Conservation (phyloP, 1,140 invertebrate species). For the Panagrolaimus sp. region DNA sequence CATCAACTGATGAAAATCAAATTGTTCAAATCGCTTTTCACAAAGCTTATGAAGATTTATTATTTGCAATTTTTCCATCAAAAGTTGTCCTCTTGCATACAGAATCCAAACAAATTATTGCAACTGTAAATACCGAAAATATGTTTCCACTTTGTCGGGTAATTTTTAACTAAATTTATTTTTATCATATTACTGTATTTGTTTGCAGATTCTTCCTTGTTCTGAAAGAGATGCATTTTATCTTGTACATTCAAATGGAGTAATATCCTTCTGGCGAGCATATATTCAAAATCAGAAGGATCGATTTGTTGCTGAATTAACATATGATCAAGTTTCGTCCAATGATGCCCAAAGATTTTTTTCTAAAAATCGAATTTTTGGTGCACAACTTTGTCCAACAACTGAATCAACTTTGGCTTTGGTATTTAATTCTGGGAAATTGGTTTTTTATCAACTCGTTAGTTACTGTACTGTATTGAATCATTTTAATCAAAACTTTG, state of each 20-base stretch:
- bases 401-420: constrained; percentile 37
- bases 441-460: constrained; percentile 40
- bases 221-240: constrained; percentile 42
- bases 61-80: neutral
- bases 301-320: constrained; percentile 25
- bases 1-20: neutral
- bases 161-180: neutral
- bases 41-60: neutral
- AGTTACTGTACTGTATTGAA: neutral
- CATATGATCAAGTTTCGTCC: constrained; percentile 28
- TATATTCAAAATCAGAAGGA: constrained; percentile 23
- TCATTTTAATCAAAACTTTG: neutral
- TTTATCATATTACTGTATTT: constrained; percentile 15
- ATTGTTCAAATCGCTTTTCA: neutral
- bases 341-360: constrained; percentile 41
- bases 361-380: constrained; percentile 31
- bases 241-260: constrained; percentile 39
- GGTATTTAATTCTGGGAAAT: constrained; percentile 37
- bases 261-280: constrained; percentile 31
- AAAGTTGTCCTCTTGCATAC: constrained; percentile 8
- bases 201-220: constrained; percentile 40
- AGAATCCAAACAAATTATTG: constrained; percentile 23
- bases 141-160: constrained; percentile 21
- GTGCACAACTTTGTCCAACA: constrained; percentile 37
- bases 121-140: constrained; percentile 19